Evolutionary conservation across 2,888 invertebrate genomes (phyloP).

Genomic region (Drosophila austrosaltans): DNA sequence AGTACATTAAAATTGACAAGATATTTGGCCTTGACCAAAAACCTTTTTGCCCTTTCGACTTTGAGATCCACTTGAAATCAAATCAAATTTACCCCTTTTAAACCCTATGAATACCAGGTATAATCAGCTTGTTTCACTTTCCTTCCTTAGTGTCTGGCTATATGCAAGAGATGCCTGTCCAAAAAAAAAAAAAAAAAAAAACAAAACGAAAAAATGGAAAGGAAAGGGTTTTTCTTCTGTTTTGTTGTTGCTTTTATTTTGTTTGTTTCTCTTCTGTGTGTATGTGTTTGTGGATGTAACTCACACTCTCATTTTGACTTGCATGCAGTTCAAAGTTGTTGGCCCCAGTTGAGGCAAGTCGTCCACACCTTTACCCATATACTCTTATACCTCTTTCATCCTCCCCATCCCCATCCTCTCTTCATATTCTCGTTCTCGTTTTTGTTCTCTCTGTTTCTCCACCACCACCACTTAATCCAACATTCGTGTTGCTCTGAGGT

Average conservation of each 20-base stretch:
- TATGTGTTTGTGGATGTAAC: slow-evolving; percentile 40
- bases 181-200: slow-evolving; percentile 12
- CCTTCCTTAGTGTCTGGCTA: slow-evolving; percentile 29
- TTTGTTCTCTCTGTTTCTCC: not conserved
- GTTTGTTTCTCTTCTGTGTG: slow-evolving; percentile 49
- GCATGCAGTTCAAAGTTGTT: slow-evolving; percentile 73
- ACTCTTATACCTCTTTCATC: not conserved
- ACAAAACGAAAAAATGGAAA: not conserved
- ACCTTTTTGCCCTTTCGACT: not conserved
- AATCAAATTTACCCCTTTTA: slow-evolving; percentile 14
- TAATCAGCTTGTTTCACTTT: slow-evolving; percentile 64
- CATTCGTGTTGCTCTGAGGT: slow-evolving; percentile 52
- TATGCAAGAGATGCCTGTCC: slow-evolving; percentile 1
- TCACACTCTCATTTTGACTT: slow-evolving; percentile 49
- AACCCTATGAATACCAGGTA: slow-evolving; percentile 8
- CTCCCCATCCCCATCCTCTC: slow-evolving; percentile 33
- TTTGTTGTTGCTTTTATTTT: slow-evolving; percentile 29
- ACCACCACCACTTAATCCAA: slow-evolving; percentile 27
- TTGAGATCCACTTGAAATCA: slow-evolving; percentile 10
- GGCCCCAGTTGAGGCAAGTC: slow-evolving; percentile 34
- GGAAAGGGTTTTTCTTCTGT: slow-evolving; percentile 50
- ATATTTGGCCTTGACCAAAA: not conserved
- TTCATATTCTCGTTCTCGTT: slow-evolving; percentile 19
- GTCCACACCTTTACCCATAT: slow-evolving; percentile 18
- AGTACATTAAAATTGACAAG: not conserved